phyloP scores from a whole-genome alignment of 2,113 vertebrate species.

The Pachycephala philippinensis region DNA sequence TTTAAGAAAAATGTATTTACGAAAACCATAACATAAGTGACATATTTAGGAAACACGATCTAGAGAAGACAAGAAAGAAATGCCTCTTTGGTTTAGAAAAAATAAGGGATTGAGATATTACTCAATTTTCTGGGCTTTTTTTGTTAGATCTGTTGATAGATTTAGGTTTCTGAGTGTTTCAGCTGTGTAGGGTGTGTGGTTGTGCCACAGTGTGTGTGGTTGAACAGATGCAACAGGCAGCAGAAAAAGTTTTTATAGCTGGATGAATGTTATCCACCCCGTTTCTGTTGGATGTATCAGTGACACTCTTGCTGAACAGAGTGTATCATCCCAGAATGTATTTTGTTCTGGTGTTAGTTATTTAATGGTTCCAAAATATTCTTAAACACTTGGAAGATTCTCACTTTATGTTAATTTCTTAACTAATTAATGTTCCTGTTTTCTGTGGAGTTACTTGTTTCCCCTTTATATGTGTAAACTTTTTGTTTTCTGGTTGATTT shows the following conservation, averaged over 20 bases:
- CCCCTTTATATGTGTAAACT: background rate
- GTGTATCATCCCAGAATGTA: background rate
- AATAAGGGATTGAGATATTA: background rate
- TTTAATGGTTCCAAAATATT: background rate
- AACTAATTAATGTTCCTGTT: background rate
- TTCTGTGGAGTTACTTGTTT: background rate
- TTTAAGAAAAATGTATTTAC: background rate
- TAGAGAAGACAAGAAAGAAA: background rate
- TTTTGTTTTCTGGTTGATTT: background rate
- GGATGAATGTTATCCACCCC: background rate
- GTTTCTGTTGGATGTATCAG: background rate
- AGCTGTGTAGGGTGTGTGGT: background rate
- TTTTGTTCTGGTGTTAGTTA: background rate
- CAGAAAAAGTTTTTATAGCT: background rate
- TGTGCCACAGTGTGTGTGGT: background rate
- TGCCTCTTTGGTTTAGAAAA: background rate
- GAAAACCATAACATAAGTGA: background rate
- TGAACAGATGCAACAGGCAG: background rate
- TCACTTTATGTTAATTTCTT: background rate
- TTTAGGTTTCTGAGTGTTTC: background rate
- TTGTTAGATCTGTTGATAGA: background rate
- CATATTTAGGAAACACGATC: fast-evolving
- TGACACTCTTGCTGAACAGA: background rate
- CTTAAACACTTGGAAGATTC: background rate
- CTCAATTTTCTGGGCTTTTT: background rate